phyloP scores from a whole-genome alignment of 2,113 vertebrate genomes.

The Callospermophilus lateralis region DNA sequence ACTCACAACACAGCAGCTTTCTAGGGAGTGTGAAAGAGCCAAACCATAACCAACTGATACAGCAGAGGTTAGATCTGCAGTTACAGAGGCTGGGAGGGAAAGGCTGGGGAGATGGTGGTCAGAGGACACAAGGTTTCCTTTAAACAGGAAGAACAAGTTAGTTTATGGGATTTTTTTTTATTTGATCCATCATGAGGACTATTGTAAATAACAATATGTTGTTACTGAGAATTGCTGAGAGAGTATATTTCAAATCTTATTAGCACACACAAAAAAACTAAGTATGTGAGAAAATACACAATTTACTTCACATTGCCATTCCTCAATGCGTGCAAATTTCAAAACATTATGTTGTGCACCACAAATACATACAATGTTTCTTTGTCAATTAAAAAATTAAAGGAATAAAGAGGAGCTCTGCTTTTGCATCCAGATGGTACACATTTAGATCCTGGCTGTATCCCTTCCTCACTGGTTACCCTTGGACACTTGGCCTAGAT shows the following conservation, averaged over 20 bases:
- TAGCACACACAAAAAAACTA: not conserved
- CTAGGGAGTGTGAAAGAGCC: too few species aligned
- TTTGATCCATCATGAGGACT: too few species aligned
- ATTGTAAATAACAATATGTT: not conserved
- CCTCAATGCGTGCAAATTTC: too few species aligned
- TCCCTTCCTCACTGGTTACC: not conserved
- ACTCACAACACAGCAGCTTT: too few species aligned
- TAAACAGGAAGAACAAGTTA: not conserved
- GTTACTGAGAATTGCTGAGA: not conserved
- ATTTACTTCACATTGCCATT: too few species aligned
- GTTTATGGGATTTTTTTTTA: not conserved
- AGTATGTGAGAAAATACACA: not conserved
- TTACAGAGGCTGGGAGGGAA: not conserved
- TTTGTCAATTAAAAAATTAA: not conserved
- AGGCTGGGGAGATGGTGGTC: not conserved
- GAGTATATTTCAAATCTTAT: not conserved
- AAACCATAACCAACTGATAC: too few species aligned
- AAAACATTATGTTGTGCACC: too few species aligned
- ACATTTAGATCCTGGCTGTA: not conserved
- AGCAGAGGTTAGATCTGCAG: not conserved
- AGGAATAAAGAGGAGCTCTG: not conserved
- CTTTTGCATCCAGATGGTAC: not conserved
- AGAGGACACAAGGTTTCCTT: not conserved
- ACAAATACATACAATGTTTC: too few species aligned
- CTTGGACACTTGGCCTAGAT: not conserved